Evolutionary conservation across 2,113 vertebrate genomes (phyloP), one percentile per base, ranked within the genome.

Genomic region (Ardeotis arabs): DNA sequence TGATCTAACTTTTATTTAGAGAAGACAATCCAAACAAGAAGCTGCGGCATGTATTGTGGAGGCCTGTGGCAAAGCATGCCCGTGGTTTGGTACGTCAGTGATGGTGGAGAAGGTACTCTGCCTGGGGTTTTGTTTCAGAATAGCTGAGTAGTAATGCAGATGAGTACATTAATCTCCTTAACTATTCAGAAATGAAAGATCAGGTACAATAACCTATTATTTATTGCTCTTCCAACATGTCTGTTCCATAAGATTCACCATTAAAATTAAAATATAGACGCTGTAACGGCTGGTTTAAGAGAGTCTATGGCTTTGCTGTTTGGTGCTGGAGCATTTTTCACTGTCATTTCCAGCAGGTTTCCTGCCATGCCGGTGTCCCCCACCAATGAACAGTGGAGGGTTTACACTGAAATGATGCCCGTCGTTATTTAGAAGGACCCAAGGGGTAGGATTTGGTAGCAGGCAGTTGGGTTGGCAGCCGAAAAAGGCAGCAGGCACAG

Each of bases 91-190:
- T 96, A 83, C 14, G 5, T 84, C 89, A 92, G 9, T 27, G 60
- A 85, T 94, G 44, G 47, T 59, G 82, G 87, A 81, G 83, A 92
- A 89, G 68, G 68, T 91, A 53, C 69, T 84, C 53, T 55, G 72
- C 90, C 88, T 94, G 85, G 93, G 89, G 86, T 95, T 96, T 97
- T 8, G 0, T 92, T 97, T 96, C 95, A 91, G 68, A 94, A 80
- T 68, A 95, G 89, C 91, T 95, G 76, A 91, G 91, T 84, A 84
- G 85, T 96, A 97, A 97, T 76, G 70, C 86, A 96, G 96, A 95
- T 8, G 6, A 98, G 95, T 97, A 78, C 84, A 97, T 97, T 97
- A 97, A 98, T 98, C 97, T 98, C 84, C 79, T 94, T 96, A 97
- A 97, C 95, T 96, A 96, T 95, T 97, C 95, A 97, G 88, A 97